Base-by-base conservation (phyloP, 1,140 invertebrate species). In the Riptortus pedestris region DNA sequence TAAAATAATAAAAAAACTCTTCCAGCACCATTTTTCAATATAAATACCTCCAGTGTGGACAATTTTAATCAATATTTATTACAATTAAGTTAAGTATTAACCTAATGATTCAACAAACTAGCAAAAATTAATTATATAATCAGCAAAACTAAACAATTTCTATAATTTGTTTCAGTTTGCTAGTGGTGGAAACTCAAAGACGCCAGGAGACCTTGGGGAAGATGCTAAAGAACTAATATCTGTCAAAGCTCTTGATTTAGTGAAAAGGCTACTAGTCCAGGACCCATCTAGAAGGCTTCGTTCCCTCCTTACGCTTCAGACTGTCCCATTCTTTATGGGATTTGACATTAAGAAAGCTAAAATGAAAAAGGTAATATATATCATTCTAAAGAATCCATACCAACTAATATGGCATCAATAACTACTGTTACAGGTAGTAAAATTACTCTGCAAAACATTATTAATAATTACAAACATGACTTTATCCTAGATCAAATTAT, bases 311-410 rank as follows among this genome's bases (percentile, higher is more conserved):
- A 71, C 73, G 0, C 68, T 80, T 18, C 71, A 77, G 63, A 74
- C 71, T 31, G 77, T 78, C 5, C 76, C 78, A 18, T 77, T 80
- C 55, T 80, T 74, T 67, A 76, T 76, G 68, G 72, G 73, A 55
- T 80, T 76, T 65, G 74, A 75, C 71, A 67, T 79, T 45, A 73
- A 74, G 24, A 68, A 73, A 61, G 74, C 77, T n/a, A 26, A 67
- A 11, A 62, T 67, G n/a, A 71, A 68, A 68, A 70, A 70, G 63
- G 66, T 66, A 60, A 28, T 20, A 2, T 38, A 24, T 29, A 24
- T 60, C 7, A 1, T 47, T 5, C 9, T n/a, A n/a, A n/a, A n/a
- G n/a, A n/a, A n/a, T n/a, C n/a, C n/a, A n/a, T n/a, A n/a, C n/a
- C n/a, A n/a, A n/a, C n/a, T n/a, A n/a, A n/a, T n/a, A n/a, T n/a